Evolutionary conservation across 2,888 invertebrate genomes (phyloP), one percentile per base, ranked within the genome.

Genomic region (Torymus aiolomorphi): DNA sequence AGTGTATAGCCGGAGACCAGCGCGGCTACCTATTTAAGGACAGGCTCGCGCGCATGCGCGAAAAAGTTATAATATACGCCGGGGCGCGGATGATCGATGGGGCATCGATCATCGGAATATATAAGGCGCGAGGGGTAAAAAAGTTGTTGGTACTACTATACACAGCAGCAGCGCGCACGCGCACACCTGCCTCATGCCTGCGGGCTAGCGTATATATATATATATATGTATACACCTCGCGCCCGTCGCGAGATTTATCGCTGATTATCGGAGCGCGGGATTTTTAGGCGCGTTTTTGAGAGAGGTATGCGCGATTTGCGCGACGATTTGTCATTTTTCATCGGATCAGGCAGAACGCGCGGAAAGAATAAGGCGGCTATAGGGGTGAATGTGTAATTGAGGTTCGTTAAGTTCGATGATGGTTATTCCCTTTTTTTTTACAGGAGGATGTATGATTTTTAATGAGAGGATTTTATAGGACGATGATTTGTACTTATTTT

Each of bases 1-100:
- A 20, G 31, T 31, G 5, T 31, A 3, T 31, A 31, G 42, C 42
- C 8, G 0, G 31, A 31, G 31, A 31, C 31, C 4, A 31, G 31
- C 3, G 31, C 1, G 5, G 4, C 56, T 78, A 66, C 62, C 79
- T 76, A 80, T 80, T 80, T 76, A 76, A 80, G 76, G 70, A 57
- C 24, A 74, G 59, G 42, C 42, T 31, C 20, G 4, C 12, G 54
- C 54, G 66, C 31, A 59, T 49, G 49, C n/a, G 52, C 54, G 63
- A 72, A 80, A 72, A 76, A 76, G 51, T 71, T 49, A 57, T 49
- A 24, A 57, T 66, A 61, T 61, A 66, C 20, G 61, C 61, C 77
- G 61, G 14, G 61, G 78, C 63, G 74, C 81, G 82, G 84, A 87
- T 87, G 87, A 87, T 87, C 86, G 87, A 88, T 87, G 83, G 49